A percentile compares a stretch with the other conserved stretches of the same genome.
These are phyloP conservation scores for Cybosia mesomella DNA, from an alignment of 2,888 invertebrate species.

Conservation along the genomic window DNA sequence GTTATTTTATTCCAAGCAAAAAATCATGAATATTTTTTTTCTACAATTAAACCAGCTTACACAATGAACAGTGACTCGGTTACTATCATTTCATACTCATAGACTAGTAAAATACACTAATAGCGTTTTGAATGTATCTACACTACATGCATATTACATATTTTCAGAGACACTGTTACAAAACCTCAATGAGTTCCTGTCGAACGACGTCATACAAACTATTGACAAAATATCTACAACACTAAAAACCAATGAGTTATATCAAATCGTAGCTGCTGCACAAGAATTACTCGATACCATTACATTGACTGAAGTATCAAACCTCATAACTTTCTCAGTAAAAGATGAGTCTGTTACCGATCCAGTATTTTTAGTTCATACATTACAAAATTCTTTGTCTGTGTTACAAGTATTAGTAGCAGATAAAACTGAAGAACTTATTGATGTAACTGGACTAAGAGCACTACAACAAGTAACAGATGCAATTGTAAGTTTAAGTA, in stretches of 20 bases:
- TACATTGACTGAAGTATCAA: slow-evolving; percentile 11
- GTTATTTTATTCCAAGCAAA: too few relatives aligned
- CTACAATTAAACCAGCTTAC: too few relatives aligned
- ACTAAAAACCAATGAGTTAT: slow-evolving; percentile 43
- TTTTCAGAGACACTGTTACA: slow-evolving; percentile 53
- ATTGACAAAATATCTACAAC: slow-evolving; percentile 45
- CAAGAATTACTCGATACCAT: slow-evolving; percentile 51
- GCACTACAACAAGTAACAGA: slow-evolving; percentile 45
- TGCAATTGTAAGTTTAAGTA: slow-evolving; percentile 43
- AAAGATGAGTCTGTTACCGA: slow-evolving; percentile 6
- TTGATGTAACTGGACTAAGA: slow-evolving; percentile 31
- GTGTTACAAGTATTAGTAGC: slow-evolving; percentile 43
- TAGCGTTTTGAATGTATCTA: too few relatives aligned
- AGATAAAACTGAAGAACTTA: slow-evolving; percentile 41
- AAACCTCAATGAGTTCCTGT: slow-evolving; percentile 58
- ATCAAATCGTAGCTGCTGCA: slow-evolving; percentile 51
- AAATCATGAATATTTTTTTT: too few relatives aligned
- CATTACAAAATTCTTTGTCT: slow-evolving; percentile 45
- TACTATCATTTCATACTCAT: too few relatives aligned
- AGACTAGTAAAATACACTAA: too few relatives aligned
- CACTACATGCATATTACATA: slow-evolving; percentile 36
- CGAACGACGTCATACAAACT: slow-evolving; percentile 49
- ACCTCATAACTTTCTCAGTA: not conserved
- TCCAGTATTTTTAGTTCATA: slow-evolving; percentile 13
- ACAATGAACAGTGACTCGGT: too few relatives aligned